These are phyloP conservation scores for Athene noctua DNA, from an alignment of 2,113 vertebrate genomes.

Conservation along the genomic window DNA sequence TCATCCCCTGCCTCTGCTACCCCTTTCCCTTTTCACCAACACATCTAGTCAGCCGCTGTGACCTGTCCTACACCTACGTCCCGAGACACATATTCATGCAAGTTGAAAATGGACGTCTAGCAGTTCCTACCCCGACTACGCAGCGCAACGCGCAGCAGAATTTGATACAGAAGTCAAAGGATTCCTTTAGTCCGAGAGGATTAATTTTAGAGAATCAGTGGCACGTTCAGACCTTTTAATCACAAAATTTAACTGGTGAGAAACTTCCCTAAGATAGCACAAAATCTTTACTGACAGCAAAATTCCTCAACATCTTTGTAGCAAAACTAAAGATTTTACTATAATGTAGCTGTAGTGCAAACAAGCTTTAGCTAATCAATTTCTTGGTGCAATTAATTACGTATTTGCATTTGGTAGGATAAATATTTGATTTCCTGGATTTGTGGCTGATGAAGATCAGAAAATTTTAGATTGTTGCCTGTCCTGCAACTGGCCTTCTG, in stretches of 20 bases:
- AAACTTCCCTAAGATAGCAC: neutral
- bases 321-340: neutral
- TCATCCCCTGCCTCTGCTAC: neutral
- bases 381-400: neutral
- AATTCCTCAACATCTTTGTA: neutral
- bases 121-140: neutral
- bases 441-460: neutral
- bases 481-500: neutral
- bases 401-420: neutral
- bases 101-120: neutral
- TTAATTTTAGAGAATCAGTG: neutral
- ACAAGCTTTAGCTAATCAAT: neutral
- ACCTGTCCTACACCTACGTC: neutral
- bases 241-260: neutral
- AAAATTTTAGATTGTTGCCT: neutral
- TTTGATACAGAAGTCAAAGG: neutral
- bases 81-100: neutral
- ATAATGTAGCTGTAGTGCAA: neutral
- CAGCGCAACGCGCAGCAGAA: neutral
- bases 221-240: neutral
- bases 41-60: neutral
- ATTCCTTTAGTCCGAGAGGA: neutral
- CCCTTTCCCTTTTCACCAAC: neutral
- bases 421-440: neutral
- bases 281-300: neutral